Evolutionary conservation across 2,113 vertebrate species (phyloP), one percentile per base, ranked within the genome.

Genomic region (Delphinapterus leucas): DNA sequence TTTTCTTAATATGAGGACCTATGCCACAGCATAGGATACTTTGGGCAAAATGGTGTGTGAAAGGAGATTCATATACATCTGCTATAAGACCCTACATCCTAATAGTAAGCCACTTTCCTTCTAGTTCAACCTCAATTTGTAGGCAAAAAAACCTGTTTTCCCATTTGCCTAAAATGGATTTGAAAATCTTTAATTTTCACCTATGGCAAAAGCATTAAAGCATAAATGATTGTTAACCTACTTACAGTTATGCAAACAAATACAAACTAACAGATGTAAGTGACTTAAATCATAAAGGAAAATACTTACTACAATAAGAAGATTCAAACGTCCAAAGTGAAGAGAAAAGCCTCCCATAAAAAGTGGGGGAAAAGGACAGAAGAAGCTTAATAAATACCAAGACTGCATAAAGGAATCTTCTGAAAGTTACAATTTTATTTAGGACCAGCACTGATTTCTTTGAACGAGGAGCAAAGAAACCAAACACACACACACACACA

Each of bases 101-200:
- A 73, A 91, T 81, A 85, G 25, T 74, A 41, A 92, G 26, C 28
- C 79, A 96, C 12, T 33, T 86, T 93, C 70, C 47, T 89, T 96
- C 68, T 18, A 93, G 17, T 63, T 95, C 33, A 85, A 76, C 28
- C 31, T 87, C 18, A 96, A 73, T 88, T 91, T 85, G 23, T 11
- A 87, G 49, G 28, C 41, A 74, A 80, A 41, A 70, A 65, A 55
- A 79, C 2, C 11, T 76, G 18, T 18, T 71, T 79, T 89, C 25
- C 71, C 10, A 96, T 63, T 55, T 96, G 41, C 90, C 41, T 81
- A 95, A 81, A 93, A 88, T n/a, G 53, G 8, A 95, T 95, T 74
- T 92, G 68, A 92, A 23, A 94, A 93, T 33, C 25, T 84, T 74
- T 86, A 18, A 71, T 76, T 74, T 76, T 76, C 71, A 44, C n/a